These are phyloP conservation scores for Pemphigus obesinymphae DNA, from an alignment of 1,140 invertebrate genomes.

Conservation along the genomic window DNA sequence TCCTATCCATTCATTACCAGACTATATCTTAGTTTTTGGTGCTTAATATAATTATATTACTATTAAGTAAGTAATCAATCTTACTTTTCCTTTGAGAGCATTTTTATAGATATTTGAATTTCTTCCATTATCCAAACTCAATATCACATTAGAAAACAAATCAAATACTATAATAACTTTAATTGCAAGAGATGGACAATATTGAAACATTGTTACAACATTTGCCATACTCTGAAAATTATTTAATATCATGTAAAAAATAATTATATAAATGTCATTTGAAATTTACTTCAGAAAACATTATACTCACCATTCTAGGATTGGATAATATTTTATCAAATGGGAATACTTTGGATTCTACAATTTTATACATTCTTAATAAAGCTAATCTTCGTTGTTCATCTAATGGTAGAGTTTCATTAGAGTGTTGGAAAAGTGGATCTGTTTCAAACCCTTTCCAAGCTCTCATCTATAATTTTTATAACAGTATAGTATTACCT, in stretches of 20 bases:
- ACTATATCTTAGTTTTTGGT: no score
- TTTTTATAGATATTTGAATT: slow-evolving; percentile 68
- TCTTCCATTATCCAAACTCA: slow-evolving; percentile 69
- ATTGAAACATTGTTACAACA: slow-evolving; percentile 63
- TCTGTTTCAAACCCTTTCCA: slow-evolving; percentile 77
- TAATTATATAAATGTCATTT: not conserved
- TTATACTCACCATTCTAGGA: not conserved
- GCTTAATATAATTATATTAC: no score
- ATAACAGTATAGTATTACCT: not conserved
- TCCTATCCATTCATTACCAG: no score
- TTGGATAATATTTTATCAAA: slow-evolving; percentile 52
- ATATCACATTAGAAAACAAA: slow-evolving; percentile 64
- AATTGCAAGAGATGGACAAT: slow-evolving; percentile 64
- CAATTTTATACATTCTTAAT: slow-evolving; percentile 53
- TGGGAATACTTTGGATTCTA: slow-evolving; percentile 44
- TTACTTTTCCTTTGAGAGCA: slow-evolving; percentile 46
- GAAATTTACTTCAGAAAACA: no score
- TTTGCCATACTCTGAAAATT: slow-evolving; percentile 54
- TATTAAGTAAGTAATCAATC: no score
- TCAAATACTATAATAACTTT: slow-evolving; percentile 64
- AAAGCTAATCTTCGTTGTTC: slow-evolving; percentile 64
- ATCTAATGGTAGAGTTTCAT: slow-evolving; percentile 58
- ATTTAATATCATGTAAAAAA: not conserved
- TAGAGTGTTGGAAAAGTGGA: slow-evolving; percentile 63
- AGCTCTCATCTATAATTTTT: slow-evolving; percentile 66